Evolutionary conservation across 2,797 vertebrate genomes (phyloP).

Genomic region (Urophycis tenuis): DNA sequence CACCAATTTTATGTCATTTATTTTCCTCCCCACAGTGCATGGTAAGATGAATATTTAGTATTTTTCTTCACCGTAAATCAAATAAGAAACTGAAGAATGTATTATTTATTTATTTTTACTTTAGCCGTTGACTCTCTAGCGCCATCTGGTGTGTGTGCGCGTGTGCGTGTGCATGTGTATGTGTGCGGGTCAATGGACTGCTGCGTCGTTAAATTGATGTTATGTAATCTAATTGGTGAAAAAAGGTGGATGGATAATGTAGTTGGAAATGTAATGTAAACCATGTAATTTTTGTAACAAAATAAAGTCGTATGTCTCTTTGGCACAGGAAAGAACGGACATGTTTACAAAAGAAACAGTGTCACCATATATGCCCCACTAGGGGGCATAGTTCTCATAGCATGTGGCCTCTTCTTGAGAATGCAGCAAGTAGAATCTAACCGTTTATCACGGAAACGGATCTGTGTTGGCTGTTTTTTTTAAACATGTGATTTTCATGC

Average conservation of each 20-base stretch:
- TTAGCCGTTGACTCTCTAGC: neutral
- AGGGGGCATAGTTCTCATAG: constrained; percentile 44
- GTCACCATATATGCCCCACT: constrained; percentile 21
- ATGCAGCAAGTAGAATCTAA: neutral
- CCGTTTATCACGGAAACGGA: neutral
- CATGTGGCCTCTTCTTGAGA: constrained; percentile 4
- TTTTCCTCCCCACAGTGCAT: too few species aligned
- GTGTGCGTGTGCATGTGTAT: neutral
- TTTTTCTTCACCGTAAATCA: neutral
- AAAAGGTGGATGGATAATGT: neutral
- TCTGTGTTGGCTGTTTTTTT: too few species aligned
- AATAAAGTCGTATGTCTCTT: neutral
- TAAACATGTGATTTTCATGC: too few species aligned
- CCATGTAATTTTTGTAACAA: neutral
- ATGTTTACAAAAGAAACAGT: neutral
- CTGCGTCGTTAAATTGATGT: neutral
- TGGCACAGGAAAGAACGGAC: neutral
- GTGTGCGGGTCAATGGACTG: too few species aligned
- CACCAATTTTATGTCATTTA: too few species aligned
- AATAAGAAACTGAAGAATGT: neutral
- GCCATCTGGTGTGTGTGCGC: neutral
- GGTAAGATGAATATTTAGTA: neutral
- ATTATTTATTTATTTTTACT: neutral
- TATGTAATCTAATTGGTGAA: neutral
- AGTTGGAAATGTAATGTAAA: neutral